phyloP scores from a whole-genome alignment of 2,113 vertebrate species.

The Aegithalos caudatus region DNA sequence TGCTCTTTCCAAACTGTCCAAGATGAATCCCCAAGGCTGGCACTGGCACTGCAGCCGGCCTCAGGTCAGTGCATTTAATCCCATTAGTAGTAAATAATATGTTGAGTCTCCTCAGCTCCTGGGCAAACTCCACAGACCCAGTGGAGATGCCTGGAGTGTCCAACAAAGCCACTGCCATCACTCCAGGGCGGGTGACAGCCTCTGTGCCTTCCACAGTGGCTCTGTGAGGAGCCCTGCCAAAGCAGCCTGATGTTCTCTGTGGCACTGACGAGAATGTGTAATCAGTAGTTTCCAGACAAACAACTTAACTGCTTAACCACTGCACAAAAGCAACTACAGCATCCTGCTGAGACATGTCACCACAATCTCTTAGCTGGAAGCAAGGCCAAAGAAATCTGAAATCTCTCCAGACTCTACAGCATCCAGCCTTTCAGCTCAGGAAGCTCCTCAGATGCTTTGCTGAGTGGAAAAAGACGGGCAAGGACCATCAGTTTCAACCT shows the following conservation, averaged over 20 bases:
- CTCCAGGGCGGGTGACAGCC: background rate
- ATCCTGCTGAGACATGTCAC: background rate
- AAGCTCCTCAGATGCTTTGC: background rate
- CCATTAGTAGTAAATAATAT: rapidly evolving
- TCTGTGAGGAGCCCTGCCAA: background rate
- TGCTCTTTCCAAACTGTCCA: background rate
- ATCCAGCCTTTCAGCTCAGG: background rate
- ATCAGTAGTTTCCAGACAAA: background rate
- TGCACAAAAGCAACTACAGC: background rate
- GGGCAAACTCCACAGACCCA: background rate
- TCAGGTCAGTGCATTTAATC: background rate
- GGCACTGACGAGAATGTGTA: background rate
- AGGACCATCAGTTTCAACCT: background rate
- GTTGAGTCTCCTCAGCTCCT: background rate
- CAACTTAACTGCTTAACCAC: background rate
- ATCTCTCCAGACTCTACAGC: background rate
- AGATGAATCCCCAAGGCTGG: background rate
- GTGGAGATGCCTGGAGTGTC: rapidly evolving
- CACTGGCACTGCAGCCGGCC: background rate
- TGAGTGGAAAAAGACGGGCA: background rate
- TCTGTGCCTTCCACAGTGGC: background rate
- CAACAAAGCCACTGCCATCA: background rate
- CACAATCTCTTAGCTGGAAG: background rate
- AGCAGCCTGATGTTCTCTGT: background rate
- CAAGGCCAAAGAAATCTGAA: background rate